Conservation (phyloP, 2,113 vertebrate genomes). For the Heterocephalus glaber region DNA sequence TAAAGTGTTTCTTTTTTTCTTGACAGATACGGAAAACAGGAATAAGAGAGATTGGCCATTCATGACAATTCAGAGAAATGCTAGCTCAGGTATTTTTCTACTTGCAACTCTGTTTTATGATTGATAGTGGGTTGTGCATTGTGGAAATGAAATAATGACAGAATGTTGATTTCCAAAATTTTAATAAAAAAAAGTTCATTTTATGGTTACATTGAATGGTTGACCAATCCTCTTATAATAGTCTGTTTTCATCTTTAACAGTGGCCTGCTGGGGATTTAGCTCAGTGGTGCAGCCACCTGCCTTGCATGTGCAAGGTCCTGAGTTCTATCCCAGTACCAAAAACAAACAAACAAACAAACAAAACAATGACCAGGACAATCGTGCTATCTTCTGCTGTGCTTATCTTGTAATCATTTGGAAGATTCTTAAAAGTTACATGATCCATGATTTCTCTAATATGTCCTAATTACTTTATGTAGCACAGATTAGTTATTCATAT, state of each 20-base stretch:
- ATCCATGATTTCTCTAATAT: background rate
- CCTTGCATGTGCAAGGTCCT: too few relatives aligned
- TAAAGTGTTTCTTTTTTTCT: conserved; percentile 67
- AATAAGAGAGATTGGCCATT: conserved; percentile 80
- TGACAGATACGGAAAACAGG: conserved; percentile 82
- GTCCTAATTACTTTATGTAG: background rate
- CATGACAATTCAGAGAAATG: conserved; percentile 76
- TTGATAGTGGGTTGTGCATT: background rate
- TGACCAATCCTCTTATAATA: background rate
- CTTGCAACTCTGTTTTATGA: conserved; percentile 13
- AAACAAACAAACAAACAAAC: too few relatives aligned
- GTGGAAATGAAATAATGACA: background rate
- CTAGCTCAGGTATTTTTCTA: conserved; percentile 84
- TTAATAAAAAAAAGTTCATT: background rate
- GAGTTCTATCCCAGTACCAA: too few relatives aligned
- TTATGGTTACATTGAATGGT: background rate
- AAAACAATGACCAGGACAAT: background rate
- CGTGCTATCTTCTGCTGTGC: background rate
- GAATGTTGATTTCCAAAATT: conserved; percentile 33
- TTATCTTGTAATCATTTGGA: background rate
- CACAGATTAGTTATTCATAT: background rate
- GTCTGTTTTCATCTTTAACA: background rate
- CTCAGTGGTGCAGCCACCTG: too few relatives aligned
- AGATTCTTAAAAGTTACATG: background rate
- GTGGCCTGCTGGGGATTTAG: too few relatives aligned